phyloP scores from a whole-genome alignment of 1,140 invertebrate genomes.

The Laupala kohalensis region DNA sequence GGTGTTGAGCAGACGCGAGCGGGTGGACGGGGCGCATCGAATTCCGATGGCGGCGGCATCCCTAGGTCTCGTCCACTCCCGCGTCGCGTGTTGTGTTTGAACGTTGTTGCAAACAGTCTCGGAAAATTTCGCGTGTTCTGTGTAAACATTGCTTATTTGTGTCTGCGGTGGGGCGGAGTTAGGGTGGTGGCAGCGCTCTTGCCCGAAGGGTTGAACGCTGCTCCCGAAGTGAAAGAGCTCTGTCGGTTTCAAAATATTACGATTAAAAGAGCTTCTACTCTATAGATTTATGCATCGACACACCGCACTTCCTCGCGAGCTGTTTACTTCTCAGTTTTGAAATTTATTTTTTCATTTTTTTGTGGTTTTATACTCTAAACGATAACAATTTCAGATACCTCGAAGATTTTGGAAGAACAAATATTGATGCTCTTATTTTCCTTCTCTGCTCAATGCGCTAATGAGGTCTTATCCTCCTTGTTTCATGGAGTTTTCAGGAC shows the following conservation, averaged over 20 bases:
- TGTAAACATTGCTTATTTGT: conserved; percentile 14
- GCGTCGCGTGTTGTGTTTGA: not conserved
- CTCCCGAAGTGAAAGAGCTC: not conserved
- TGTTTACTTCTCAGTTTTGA: too few species aligned
- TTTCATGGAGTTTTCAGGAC: too few species aligned
- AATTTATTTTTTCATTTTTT: too few species aligned
- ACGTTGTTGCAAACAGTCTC: not conserved
- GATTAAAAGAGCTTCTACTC: not conserved
- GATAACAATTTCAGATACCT: too few species aligned
- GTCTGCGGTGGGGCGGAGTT: conserved; percentile 24
- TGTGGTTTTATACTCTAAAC: too few species aligned
- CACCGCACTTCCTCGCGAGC: too few species aligned
- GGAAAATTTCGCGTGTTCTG: not conserved
- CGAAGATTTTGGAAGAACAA: too few species aligned
- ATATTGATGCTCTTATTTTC: too few species aligned
- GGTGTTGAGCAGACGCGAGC: not conserved
- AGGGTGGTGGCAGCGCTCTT: conserved; percentile 33
- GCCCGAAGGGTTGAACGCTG: conserved; percentile 14
- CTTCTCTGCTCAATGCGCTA: too few species aligned
- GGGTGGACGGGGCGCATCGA: not conserved
- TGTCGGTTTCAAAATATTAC: not conserved
- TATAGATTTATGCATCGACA: not conserved
- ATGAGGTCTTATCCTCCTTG: too few species aligned
- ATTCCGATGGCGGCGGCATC: not conserved
- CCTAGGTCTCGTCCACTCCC: too few species aligned